Base-by-base conservation (phyloP, 2,113 vertebrate species). In the Salvator merianae region DNA sequence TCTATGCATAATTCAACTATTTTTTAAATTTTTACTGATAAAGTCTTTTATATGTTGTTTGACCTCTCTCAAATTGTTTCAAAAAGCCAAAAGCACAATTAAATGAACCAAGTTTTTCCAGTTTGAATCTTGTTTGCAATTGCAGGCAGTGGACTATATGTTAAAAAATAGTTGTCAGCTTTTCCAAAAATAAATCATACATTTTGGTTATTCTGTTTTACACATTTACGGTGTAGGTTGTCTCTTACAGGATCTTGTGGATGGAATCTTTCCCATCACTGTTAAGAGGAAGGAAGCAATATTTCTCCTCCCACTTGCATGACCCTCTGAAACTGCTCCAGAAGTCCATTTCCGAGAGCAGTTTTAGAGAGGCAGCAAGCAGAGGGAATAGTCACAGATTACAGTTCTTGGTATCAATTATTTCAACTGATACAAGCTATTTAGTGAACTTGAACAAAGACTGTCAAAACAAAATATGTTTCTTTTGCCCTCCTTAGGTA, bases 401-500 rank as follows among this genome's bases (percentile, higher is more conserved):
- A 2, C 43, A 47, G 43, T 47, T 47, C 10, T 47, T 47, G 5
- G 43, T 47, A 47, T 9, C 43, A 24, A 24, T 72, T 72, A 72
- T 40, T 8, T 9, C 38, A 10, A 8, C 14, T 74, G 26, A 47
- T 7, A 47, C 26, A 28, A 40, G 14, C 30, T 47, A 14, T 74
- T 50, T 69, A 14, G 22, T 79, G 24, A 8, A 85, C 1, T 77
- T 81, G 32, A 53, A 78, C 24, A 0, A 43, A 86, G 81, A 63
- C 14, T 28, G 43, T 71, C 59, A 1, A 77, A 75, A 6, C 10
- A 34, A 14, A 76, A 4, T 9, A 3, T 82, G 1, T 80, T 55
- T 88, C 32, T 84, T 71, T 87, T 14, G 81, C n/a, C 81, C 36
- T 71, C 9, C 84, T 76, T 90, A 97, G 97, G 95, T 90, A 95